Evolutionary conservation across 2,113 vertebrate species (phyloP), one percentile per base, ranked within the genome.

Genomic region (Myrmophylax atrothorax): DNA sequence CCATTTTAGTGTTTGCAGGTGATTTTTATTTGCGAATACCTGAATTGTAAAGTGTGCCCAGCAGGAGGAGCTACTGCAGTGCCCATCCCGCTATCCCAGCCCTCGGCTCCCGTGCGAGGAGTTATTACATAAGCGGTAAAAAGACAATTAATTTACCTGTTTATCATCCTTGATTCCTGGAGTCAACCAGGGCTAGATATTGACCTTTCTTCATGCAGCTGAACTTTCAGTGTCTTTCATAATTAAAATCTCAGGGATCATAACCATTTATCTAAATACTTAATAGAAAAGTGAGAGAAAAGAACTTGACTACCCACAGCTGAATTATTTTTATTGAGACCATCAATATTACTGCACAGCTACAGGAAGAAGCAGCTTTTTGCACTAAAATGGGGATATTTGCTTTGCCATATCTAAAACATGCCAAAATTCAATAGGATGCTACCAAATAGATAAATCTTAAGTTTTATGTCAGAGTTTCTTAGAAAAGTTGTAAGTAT

Each of bases 1-100:
- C 9, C 3, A 3, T 66, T 68, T 50, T 50, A 24, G 15, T 15
- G 29, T 59, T 44, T 67, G 28, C 16, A 42, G 29, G 63, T 37
- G 49, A 2, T 35, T 68, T 56, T 56, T 24, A 2, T 24, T 20
- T 42, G 58, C 12, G 2, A 19, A 9, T 14, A 1, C 7, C 18
- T 1, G 29, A 31, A 5, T 9, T 53, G 7, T 14, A 5, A 22
- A 38, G 47, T 3, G 52, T 3, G 31, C 35, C 63, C 98, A 95
- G 98, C 96, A 98, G 98, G 94, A 95, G 97, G 96, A 89, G 94
- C 97, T 87, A 91, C 73, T 47, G 97, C 38, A 94, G 74, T 90
- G 64, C 37, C 50, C 62, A 88, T 59, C 59, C 58, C 9, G 12
- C 38, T 3, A 3, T 11, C 3, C 22, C 59, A 6, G 40, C 67